phyloP scores from a whole-genome alignment of 2,113 vertebrate species.

The Neodon shergylaensis region DNA sequence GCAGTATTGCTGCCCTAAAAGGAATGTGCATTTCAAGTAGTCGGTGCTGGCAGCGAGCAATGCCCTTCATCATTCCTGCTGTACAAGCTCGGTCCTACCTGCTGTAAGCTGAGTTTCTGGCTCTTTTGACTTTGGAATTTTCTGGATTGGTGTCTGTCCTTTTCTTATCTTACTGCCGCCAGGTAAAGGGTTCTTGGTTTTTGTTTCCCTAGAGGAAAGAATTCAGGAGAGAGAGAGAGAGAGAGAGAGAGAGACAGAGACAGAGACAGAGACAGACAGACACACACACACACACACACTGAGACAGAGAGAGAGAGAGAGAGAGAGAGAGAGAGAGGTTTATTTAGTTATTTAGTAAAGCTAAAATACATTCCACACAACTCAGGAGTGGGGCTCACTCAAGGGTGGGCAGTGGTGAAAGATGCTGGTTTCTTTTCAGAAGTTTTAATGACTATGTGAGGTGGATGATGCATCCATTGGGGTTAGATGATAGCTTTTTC shows the following conservation, averaged over 20 bases:
- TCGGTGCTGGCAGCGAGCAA: not conserved
- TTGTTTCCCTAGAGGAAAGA: not conserved
- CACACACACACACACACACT: no score
- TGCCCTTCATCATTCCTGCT: not conserved
- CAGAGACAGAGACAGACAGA: not conserved
- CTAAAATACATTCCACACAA: not conserved
- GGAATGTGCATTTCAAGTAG: not conserved
- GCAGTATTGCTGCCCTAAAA: not conserved
- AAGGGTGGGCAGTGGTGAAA: not conserved
- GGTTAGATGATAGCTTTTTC: not conserved
- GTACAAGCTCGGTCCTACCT: not conserved
- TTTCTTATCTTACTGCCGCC: not conserved
- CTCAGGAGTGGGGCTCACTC: not conserved
- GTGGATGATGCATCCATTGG: no score
- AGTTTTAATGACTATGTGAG: not conserved
- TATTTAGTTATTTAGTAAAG: not conserved
- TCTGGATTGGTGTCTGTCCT: not conserved
- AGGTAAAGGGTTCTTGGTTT: not conserved
- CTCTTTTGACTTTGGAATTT: not conserved
- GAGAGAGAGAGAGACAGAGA: no score
- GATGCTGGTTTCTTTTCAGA: not conserved
- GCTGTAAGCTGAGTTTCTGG: not conserved
- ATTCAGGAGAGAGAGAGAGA: not conserved
- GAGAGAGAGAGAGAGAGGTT: not conserved
- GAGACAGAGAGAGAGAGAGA: not conserved